Evolutionary conservation across 2,113 vertebrate species (phyloP).

Genomic region (Oreochromis tanganicae): DNA sequence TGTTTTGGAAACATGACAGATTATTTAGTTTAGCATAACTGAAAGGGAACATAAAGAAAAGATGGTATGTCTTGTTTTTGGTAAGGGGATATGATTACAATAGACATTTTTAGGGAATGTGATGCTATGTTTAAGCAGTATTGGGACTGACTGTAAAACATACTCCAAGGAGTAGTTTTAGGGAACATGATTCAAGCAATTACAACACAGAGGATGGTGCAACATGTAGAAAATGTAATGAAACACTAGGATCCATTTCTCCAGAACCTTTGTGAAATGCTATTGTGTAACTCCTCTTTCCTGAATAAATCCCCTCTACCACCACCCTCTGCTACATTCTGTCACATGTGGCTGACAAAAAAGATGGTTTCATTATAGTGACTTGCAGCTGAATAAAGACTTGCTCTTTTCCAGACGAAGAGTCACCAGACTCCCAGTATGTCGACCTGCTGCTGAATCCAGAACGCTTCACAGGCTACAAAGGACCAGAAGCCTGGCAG

Average conservation of each 20-base stretch:
- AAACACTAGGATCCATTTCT: neutral
- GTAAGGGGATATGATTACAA: neutral
- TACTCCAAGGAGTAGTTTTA: neutral
- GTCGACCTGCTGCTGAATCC: constrained; percentile 93
- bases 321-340: neutral
- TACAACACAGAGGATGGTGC: neutral
- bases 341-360: neutral
- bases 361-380: neutral
- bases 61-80: neutral
- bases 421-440: constrained; percentile 84
- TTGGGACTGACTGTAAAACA: neutral
- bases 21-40: neutral
- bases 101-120: neutral
- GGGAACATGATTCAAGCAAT: neutral
- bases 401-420: constrained; percentile 74
- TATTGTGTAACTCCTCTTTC: neutral
- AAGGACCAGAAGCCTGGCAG: constrained; percentile 85
- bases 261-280: neutral
- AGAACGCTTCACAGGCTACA: constrained; percentile 91
- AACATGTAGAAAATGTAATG: neutral
- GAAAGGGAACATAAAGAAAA: neutral
- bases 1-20: neutral
- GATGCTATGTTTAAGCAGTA: neutral
- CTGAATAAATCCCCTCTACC: neutral
- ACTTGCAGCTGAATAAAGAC: neutral